Percentiles rank a stretch among this genome's conserved stretches.
These are phyloP conservation scores for Tuta absoluta DNA, from an alignment of 2,888 invertebrate species.

Conservation along the genomic window DNA sequence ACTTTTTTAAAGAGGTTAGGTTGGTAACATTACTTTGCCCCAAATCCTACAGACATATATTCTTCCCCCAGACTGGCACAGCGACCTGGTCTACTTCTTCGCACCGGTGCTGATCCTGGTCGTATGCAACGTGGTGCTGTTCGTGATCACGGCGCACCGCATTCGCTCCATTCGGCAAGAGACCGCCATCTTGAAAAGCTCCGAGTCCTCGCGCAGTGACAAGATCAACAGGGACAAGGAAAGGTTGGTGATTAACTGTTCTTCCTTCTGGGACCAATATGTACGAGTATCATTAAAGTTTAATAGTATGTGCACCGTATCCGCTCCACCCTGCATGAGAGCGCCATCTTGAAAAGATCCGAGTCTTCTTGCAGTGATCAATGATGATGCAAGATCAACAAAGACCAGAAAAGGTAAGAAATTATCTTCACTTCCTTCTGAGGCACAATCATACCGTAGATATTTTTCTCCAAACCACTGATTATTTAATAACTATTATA, in stretches of 20 bases:
- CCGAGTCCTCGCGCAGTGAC: slow-evolving; percentile 84
- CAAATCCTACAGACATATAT: too few relatives aligned
- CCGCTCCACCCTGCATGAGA: slow-evolving; percentile 84
- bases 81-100: slow-evolving; percentile 85
- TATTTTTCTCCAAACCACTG: too few relatives aligned
- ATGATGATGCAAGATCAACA: slow-evolving; percentile 77
- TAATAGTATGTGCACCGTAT: too few relatives aligned
- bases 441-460: too few relatives aligned
- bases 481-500: too few relatives aligned
- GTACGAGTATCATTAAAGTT: too few relatives aligned
- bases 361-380: slow-evolving; percentile 85
- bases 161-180: slow-evolving; percentile 85
- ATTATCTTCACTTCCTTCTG: neutral
- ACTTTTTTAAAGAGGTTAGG: too few relatives aligned
- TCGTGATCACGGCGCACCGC: slow-evolving; percentile 85
- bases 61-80: slow-evolving; percentile 68
- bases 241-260: slow-evolving; percentile 58
- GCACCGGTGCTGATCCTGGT: slow-evolving; percentile 84
- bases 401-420: slow-evolving; percentile 81
- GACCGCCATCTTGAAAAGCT: slow-evolving; percentile 84
- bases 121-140: slow-evolving; percentile 83
- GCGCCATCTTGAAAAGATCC: slow-evolving; percentile 83
- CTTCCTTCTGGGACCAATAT: neutral
- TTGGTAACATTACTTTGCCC: too few relatives aligned
- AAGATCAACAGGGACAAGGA: slow-evolving; percentile 82